Evolutionary conservation across 2,797 vertebrate genomes (phyloP).

Genomic region (Myoxocephalus aenaeus): DNA sequence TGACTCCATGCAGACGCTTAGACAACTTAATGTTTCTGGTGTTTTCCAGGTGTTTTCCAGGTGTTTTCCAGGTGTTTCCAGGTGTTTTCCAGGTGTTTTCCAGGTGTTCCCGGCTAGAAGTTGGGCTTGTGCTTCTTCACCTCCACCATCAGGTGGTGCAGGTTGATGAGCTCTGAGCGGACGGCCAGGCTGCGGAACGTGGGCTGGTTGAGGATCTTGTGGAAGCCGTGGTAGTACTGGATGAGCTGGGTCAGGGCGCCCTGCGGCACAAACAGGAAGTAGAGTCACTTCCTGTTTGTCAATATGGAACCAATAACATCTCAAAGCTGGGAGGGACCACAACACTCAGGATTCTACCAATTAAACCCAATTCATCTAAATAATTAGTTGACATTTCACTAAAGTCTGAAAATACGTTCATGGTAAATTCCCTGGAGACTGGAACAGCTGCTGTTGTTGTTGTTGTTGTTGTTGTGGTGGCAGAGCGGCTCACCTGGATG

Average conservation of each 20-base stretch:
- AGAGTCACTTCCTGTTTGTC: too few species aligned
- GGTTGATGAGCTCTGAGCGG: constrained; percentile 93
- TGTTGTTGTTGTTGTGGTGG: background rate
- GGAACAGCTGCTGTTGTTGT: background rate
- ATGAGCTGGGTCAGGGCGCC: constrained; percentile 94
- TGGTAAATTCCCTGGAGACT: too few species aligned
- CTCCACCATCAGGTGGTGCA: constrained; percentile 97
- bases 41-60: background rate
- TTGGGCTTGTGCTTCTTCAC: constrained; percentile 97
- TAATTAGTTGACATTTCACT: background rate
- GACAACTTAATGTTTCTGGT: background rate
- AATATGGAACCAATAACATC: background rate
- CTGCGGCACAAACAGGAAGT: constrained; percentile 70
- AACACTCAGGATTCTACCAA: background rate
- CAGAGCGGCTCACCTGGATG: constrained; percentile 85
- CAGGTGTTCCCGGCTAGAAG: constrained; percentile 77
- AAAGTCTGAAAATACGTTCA: too few species aligned
- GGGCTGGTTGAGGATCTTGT: constrained; percentile 91
- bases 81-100: background rate
- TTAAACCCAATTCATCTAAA: background rate
- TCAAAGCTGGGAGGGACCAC: background rate
- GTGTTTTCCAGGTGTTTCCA: too few species aligned
- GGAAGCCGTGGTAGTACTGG: constrained; percentile 96
- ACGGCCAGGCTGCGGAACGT: constrained; percentile 89
- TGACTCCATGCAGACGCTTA: background rate